Conservation (phyloP, 2,797 vertebrate species). For the Leucoraja ocellata region DNA sequence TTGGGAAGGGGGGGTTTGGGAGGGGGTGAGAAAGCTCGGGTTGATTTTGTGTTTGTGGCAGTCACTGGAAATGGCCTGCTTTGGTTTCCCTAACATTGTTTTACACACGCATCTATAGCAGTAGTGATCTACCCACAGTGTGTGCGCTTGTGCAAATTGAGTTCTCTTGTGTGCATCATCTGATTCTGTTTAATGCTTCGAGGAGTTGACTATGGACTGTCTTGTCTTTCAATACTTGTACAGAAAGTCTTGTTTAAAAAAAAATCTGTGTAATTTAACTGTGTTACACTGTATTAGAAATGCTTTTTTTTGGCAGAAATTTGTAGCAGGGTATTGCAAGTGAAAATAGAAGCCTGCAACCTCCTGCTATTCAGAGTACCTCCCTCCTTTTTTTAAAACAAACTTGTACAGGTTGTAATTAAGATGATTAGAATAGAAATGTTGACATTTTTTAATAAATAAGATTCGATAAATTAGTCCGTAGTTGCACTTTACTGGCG, state of each 20-base stretch:
- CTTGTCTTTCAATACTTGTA: slow-evolving; percentile 18
- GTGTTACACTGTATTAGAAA: slow-evolving; percentile 20
- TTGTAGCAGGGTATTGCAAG: slow-evolving; percentile 12
- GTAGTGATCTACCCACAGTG: not conserved
- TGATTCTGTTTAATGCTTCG: not conserved
- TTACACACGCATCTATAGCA: not conserved
- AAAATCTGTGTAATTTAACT: slow-evolving; percentile 26
- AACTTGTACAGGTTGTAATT: slow-evolving; percentile 30
- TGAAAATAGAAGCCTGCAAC: not conserved
- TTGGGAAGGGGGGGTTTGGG: not conserved
- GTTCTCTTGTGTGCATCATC: not conserved
- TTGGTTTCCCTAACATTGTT: not conserved
- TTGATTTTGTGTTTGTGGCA: not conserved
- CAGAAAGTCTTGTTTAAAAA: slow-evolving; percentile 28
- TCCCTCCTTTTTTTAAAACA: not conserved
- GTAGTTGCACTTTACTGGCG: not conserved
- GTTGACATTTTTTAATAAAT: not conserved
- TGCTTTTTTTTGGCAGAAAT: slow-evolving; percentile 5
- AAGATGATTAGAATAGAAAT: slow-evolving; percentile 25
- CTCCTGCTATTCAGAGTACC: slow-evolving; percentile 3
- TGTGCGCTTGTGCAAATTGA: not conserved
- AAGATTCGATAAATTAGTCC: slow-evolving; percentile 23
- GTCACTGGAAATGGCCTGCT: not conserved
- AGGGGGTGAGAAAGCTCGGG: not conserved
- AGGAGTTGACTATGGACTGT: not conserved